A percentile compares a stretch with the other conserved stretches of the same genome.
Evolutionary conservation across 2,888 invertebrate genomes (phyloP).

Genomic region (Himalopsyche anomala): DNA sequence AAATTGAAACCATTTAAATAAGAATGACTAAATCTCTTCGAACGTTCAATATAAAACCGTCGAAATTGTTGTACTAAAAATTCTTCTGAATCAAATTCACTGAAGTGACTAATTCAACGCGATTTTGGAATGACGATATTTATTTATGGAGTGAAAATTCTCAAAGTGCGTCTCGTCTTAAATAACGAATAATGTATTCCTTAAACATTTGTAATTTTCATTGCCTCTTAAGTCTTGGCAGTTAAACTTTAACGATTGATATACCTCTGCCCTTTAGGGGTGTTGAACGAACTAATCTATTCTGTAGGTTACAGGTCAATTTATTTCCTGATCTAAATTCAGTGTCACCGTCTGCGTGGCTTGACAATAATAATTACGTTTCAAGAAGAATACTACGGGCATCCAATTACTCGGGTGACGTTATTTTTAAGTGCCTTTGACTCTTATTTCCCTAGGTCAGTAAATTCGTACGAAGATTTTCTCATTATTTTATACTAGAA

Average conservation of each 20-base stretch:
- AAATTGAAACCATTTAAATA: no score
- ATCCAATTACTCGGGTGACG: neutral
- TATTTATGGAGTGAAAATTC: neutral
- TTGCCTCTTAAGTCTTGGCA: neutral
- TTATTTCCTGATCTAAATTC: constrained; percentile 26
- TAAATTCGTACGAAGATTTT: neutral
- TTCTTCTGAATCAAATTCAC: no score
- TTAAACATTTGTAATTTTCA: constrained; percentile 15
- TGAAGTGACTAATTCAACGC: no score
- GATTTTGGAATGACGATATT: neutral
- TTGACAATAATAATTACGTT: constrained; percentile 24
- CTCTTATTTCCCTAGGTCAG: neutral
- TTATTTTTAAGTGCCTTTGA: constrained; percentile 13
- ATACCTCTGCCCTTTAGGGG: constrained; percentile 3
- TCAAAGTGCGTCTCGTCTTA: neutral
- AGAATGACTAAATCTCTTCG: no score
- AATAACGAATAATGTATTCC: neutral
- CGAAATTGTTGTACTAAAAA: no score
- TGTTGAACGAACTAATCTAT: constrained; percentile 23
- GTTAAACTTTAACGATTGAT: constrained; percentile 19
- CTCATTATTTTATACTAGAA: neutral
- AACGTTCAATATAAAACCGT: no score
- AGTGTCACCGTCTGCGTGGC: neutral
- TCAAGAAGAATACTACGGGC: neutral
- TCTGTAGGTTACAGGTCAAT: constrained; percentile 30